These are phyloP conservation scores for Thalassoma bifasciatum DNA, from an alignment of 2,113 vertebrate genomes.

Conservation along the genomic window DNA sequence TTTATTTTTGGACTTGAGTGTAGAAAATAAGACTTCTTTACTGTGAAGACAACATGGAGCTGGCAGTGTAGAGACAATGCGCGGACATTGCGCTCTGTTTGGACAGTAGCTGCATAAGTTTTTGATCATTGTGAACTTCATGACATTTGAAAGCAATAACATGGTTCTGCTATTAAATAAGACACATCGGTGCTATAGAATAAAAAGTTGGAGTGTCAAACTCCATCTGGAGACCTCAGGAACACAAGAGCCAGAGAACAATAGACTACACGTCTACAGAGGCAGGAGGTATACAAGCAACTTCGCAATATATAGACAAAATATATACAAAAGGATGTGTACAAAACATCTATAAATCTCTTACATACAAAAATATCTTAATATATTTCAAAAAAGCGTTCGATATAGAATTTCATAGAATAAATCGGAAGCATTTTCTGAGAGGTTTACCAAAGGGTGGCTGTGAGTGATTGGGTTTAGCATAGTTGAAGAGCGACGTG, in stretches of 20 bases:
- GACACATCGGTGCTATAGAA: constrained; percentile 97
- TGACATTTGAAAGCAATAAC: constrained; percentile 86
- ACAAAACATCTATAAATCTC: constrained; percentile 99
- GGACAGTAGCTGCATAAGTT: constrained; percentile 98
- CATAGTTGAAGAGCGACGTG: constrained; percentile 82
- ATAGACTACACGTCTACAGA: constrained; percentile 90
- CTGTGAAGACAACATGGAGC: constrained; percentile 87
- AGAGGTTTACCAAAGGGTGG: constrained; percentile 75
- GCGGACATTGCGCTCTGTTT: constrained; percentile 91
- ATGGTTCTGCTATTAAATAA: constrained; percentile 96
- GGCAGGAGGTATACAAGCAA: constrained; percentile 92
- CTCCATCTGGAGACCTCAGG: constrained; percentile 85
- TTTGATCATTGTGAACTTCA: constrained; percentile 95
- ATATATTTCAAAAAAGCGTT: constrained; percentile 92
- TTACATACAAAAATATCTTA: constrained; percentile 99
- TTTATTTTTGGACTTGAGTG: constrained; percentile 97
- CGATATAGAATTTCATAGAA: constrained; percentile 97
- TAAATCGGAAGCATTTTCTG: constrained; percentile 96
- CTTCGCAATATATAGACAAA: constrained; percentile 92
- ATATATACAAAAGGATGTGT: constrained; percentile 99
- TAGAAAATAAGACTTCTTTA: constrained; percentile 92
- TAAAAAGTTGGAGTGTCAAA: constrained; percentile 87
- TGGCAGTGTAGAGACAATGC: constrained; percentile 87
- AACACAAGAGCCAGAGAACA: constrained; percentile 86
- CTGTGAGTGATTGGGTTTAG: constrained; percentile 85